Evolutionary conservation across 2,888 invertebrate genomes (phyloP).

Genomic region (Timema podura): DNA sequence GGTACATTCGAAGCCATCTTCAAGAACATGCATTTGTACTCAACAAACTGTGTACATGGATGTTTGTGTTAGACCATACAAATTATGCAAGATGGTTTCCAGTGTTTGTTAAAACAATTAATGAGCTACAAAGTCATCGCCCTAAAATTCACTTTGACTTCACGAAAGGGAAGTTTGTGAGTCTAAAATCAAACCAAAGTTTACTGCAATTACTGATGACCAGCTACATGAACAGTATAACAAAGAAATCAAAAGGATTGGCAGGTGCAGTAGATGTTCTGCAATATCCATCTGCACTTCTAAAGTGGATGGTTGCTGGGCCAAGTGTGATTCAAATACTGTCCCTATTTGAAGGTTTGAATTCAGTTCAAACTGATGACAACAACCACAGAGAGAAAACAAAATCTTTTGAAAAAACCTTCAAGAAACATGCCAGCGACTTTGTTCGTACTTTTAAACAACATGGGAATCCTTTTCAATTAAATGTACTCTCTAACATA

Average conservation of each 20-base stretch:
- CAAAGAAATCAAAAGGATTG: constrained; percentile 2
- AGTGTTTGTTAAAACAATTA: not conserved
- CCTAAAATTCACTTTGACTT: constrained; percentile 5
- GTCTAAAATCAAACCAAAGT: constrained; percentile 9
- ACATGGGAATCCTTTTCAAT: not conserved
- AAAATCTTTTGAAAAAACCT: too few relatives aligned
- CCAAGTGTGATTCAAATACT: constrained; percentile 5
- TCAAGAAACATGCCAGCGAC: too few relatives aligned
- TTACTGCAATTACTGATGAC: constrained; percentile 8
- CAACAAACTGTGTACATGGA: too few relatives aligned
- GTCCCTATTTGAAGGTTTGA: not conserved
- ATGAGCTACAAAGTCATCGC: not conserved
- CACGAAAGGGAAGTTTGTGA: constrained; percentile 8
- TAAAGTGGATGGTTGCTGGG: constrained; percentile 1
- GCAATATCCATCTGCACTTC: constrained; percentile 12
- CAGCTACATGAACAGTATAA: constrained; percentile 13
- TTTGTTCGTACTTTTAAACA: too few relatives aligned
- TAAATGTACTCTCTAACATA: not conserved
- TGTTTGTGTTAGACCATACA: too few relatives aligned
- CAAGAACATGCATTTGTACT: not conserved
- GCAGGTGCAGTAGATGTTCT: constrained; percentile 4
- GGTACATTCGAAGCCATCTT: not conserved
- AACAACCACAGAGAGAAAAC: not conserved
- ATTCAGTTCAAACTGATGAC: not conserved
- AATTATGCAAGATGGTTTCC: too few relatives aligned